phyloP scores from a whole-genome alignment of 2,113 vertebrate species.

The mouse (Mus musculus) region GRCm39 chr10:64277001-64277500 shows the following conservation, averaged over 20 bases:
- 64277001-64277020: neutral
- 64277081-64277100: no score
- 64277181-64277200: neutral
- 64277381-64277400: neutral
- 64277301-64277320: neutral
- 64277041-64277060: neutral
- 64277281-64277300: neutral
- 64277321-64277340: neutral
- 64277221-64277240: neutral
- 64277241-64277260: neutral
- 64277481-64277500: neutral
- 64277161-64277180: neutral
- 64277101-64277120: no score
- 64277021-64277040: neutral
- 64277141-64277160: neutral
- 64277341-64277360: neutral
- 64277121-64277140: no score
- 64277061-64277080: no score
- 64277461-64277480: neutral
- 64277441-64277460: neutral
- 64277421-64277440: neutral
- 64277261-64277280: neutral
- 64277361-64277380: neutral
- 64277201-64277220: neutral
- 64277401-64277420: neutral